Conservation (phyloP, 2,113 vertebrate species). For the Xiphias gladius region DNA sequence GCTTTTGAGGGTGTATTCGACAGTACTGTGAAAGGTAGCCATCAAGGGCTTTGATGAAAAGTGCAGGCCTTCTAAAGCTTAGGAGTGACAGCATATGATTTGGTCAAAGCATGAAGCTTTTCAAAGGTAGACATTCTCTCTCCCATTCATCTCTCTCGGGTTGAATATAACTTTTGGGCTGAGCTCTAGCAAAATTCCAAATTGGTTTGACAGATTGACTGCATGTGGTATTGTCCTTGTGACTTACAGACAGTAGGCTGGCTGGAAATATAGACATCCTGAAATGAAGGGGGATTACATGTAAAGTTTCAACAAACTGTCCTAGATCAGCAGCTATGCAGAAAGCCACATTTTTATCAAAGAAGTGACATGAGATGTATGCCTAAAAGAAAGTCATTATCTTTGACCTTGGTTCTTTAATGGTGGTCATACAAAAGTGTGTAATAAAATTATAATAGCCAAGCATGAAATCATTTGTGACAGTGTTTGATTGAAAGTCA, state of each 20-base stretch:
- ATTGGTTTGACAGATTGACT: slow-evolving; percentile 79
- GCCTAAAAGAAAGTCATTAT: slow-evolving; percentile 47
- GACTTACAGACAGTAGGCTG: slow-evolving; percentile 64
- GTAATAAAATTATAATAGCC: slow-evolving; percentile 5
- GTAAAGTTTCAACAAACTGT: slow-evolving; percentile 52
- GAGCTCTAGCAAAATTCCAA: slow-evolving; percentile 70
- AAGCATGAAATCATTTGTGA: background rate
- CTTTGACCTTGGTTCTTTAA: slow-evolving; percentile 22
- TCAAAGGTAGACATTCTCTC: slow-evolving; percentile 81
- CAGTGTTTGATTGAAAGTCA: background rate
- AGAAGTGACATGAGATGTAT: slow-evolving; percentile 45
- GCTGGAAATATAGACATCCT: slow-evolving; percentile 66
- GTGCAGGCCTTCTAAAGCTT: slow-evolving; percentile 84
- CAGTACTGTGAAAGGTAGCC: slow-evolving; percentile 83
- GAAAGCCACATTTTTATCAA: slow-evolving; percentile 27
- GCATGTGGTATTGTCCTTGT: slow-evolving; percentile 71
- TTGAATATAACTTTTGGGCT: slow-evolving; percentile 79
- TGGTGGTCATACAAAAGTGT: background rate
- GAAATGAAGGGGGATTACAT: slow-evolving; percentile 70
- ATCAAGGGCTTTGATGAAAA: slow-evolving; percentile 85
- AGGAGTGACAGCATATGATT: slow-evolving; percentile 85
- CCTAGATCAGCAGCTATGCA: slow-evolving; percentile 28
- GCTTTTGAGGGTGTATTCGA: slow-evolving; percentile 81
- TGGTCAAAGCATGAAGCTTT: slow-evolving; percentile 84
- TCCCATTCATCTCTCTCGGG: slow-evolving; percentile 71